phyloP scores from a whole-genome alignment of 2,797 vertebrate species.

The Sandelia bainsii region DNA sequence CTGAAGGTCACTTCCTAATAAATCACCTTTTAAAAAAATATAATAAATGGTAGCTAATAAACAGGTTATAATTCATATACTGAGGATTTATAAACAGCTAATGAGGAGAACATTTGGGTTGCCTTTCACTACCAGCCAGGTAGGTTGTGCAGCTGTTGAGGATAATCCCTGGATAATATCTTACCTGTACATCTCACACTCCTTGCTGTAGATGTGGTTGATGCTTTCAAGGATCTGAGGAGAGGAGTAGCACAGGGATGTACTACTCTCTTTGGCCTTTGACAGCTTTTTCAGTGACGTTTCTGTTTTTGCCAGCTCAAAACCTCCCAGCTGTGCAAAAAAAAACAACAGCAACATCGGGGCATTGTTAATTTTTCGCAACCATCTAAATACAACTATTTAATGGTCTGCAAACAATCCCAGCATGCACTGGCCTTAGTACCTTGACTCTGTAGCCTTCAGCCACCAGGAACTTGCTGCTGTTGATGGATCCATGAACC shows the following conservation, averaged over 20 bases:
- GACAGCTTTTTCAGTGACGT: constrained; percentile 83
- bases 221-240: constrained; percentile 83
- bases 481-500: constrained; percentile 88
- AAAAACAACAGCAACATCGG: not conserved
- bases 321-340: constrained; percentile 86
- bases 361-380: not conserved
- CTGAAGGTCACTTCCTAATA: not conserved
- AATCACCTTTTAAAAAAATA: not conserved
- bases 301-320: constrained; percentile 89
- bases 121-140: no score
- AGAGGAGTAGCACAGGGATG: constrained; percentile 79
- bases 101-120: no score
- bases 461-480: constrained; percentile 89
- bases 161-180: not conserved
- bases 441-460: constrained; percentile 90
- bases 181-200: constrained; percentile 93
- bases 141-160: no score
- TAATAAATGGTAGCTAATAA: not conserved
- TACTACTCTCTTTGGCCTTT: constrained; percentile 29
- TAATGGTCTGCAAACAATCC: not conserved
- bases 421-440: constrained; percentile 26
- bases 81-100: no score
- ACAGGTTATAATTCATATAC: no score
- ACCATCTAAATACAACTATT: not conserved
- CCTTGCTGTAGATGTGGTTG: constrained; percentile 76